Evolutionary conservation across 2,888 invertebrate species (phyloP).

Genomic region (Tetragonula carbonaria): DNA sequence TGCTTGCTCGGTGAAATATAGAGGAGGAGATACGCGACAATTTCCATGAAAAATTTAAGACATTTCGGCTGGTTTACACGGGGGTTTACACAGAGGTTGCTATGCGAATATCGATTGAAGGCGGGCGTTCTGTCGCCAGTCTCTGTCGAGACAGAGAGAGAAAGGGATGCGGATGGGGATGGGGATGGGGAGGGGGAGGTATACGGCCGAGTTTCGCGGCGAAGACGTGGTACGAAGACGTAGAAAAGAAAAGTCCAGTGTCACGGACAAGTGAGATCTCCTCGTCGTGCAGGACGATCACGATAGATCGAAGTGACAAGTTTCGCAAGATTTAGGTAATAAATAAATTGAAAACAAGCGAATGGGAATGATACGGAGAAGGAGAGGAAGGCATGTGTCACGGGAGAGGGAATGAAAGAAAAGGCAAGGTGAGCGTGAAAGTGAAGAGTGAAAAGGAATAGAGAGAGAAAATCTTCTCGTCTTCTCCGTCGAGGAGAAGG

Average conservation of each 20-base stretch:
- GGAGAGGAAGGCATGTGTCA: background rate
- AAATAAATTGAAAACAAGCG: no score
- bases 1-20: no score
- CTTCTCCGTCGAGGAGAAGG: background rate
- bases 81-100: slow-evolving; percentile 29
- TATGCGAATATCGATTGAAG: slow-evolving; percentile 54
- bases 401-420: background rate
- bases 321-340: no score
- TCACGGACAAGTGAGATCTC: background rate
- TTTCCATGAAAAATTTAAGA: background rate
- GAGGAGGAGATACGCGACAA: no score
- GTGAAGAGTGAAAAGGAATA: background rate
- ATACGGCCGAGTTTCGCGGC: slow-evolving; percentile 29
- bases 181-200: background rate
- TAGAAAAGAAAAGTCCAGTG: background rate
- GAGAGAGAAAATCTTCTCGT: background rate
- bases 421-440: slow-evolving; percentile 2
- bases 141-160: no score
- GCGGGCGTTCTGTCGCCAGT: background rate
- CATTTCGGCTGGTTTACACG: slow-evolving; percentile 11
- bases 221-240: background rate
- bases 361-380: no score
- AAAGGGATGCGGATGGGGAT: background rate
- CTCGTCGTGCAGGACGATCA: background rate
- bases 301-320: background rate